Base-by-base conservation (phyloP, 2,888 invertebrate species). In the Drosophila koepferae region DNA sequence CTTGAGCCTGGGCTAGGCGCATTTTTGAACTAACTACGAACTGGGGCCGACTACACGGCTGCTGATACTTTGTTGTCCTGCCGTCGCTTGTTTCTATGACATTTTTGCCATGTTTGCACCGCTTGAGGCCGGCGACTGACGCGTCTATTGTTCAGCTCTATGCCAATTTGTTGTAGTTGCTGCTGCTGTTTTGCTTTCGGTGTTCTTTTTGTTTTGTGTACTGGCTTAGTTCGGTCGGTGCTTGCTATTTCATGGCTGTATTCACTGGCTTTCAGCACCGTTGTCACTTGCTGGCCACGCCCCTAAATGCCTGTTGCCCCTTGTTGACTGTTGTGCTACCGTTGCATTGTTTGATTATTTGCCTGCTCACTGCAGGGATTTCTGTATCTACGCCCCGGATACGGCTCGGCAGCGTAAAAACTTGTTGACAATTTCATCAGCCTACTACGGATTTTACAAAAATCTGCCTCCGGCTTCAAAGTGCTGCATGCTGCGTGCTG, bases 281-380 rank as follows among this genome's bases (percentile, higher is more conserved):
- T 41, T 76, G 73, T 69, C 80, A 66, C 61, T 63, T 54, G 23
- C 23, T 60, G 41, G 31, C 48, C 34, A 31, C 43, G 31, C 34
- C 43, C 49, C 58, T 1, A 34, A 34, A 44, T 10, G 23, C 36
- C 46, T 43, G 31, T 18, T 10, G 54, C n/a, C 55, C 31, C 34
- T n/a, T 18, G 10, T 16, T 12, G 23, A 7, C 40, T 48, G 38
- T 46, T 38, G 14, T 34, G 41, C 34, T 18, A 48, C 14, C n/a
- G 40, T 16, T 49, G 75, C 86, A 89, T 89, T 83, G 89, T 81
- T 86, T 80, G 83, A 81, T 90, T 72, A 83, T 79, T 83, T 86
- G 82, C 62, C 76, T 89, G 86, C 77, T 74, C 69, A 75, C 51
- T 67, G 34, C 43, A 61, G 69, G 73, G 48, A 16, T 31, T 34